Conservation (phyloP, 1,140 invertebrate genomes). For the Trachymyrmex cornetzi region DNA sequence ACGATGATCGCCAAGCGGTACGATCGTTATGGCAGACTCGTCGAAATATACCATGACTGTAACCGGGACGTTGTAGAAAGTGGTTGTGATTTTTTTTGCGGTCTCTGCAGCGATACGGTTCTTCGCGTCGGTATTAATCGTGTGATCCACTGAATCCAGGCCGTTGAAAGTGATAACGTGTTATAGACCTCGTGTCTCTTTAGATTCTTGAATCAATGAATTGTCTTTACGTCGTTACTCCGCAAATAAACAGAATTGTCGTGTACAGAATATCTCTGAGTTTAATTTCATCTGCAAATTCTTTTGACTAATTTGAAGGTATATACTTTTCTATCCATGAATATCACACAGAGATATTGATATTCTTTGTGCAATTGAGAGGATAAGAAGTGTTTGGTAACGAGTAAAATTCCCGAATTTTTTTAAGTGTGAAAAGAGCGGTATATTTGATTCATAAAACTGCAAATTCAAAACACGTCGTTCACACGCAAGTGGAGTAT, state of each 20-base stretch:
- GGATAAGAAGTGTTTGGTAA: not conserved
- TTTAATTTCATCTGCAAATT: not conserved
- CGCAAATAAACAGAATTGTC: not conserved
- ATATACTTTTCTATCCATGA: not conserved
- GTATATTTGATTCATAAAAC: not conserved
- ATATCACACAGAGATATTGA: too few species aligned
- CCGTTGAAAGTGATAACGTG: conserved; percentile 42
- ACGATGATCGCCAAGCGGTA: conserved; percentile 44
- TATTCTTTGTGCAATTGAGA: not conserved
- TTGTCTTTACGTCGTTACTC: not conserved
- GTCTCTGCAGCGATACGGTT: conserved; percentile 30
- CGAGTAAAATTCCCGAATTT: not conserved
- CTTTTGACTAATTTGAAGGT: not conserved
- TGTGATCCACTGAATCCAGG: conserved; percentile 29
- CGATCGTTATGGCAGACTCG: conserved; percentile 52
- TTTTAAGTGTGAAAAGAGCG: not conserved
- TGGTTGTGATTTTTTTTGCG: conserved; percentile 65
- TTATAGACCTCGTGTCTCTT: not conserved
- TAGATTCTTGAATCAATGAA: not conserved
- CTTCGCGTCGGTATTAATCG: conserved; percentile 32
- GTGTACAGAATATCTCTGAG: not conserved
- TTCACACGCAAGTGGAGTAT: not conserved
- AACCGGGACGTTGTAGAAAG: conserved; percentile 72
- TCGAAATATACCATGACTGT: conserved; percentile 30
- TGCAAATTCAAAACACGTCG: not conserved